These are phyloP conservation scores for Rissa tridactyla DNA, from an alignment of 2,113 vertebrate species.

Conservation along the genomic window DNA sequence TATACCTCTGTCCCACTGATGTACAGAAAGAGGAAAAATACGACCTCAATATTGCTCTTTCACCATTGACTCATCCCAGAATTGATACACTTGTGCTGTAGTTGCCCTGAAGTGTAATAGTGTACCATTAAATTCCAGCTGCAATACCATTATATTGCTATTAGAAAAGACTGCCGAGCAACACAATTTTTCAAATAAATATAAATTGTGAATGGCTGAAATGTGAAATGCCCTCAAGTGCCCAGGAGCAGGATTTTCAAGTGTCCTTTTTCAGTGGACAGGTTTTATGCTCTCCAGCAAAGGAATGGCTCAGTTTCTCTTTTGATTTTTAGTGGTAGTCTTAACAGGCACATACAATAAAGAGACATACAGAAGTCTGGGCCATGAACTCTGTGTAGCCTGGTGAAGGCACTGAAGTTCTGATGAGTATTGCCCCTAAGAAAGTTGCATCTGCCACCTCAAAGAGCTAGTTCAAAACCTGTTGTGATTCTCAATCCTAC, in stretches of 20 bases:
- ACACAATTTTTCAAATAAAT: constrained; percentile 67
- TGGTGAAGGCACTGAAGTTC: constrained; percentile 11
- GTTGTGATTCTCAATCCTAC: background rate
- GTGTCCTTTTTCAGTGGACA: constrained; percentile 21
- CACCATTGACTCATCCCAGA: constrained; percentile 56
- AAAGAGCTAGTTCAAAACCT: background rate
- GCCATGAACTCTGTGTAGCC: background rate
- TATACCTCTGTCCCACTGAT: constrained; percentile 6
- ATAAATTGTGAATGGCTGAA: constrained; percentile 63
- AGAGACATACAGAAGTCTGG: background rate
- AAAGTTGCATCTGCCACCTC: background rate
- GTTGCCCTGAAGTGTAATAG: constrained; percentile 58
- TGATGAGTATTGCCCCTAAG: background rate
- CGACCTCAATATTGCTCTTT: constrained; percentile 65
- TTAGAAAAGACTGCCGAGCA: constrained; percentile 59
- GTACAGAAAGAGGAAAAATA: constrained; percentile 58
- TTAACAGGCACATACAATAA: constrained; percentile 16
- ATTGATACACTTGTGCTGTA: constrained; percentile 59
- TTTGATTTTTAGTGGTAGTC: constrained; percentile 17
- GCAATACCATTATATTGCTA: constrained; percentile 63
- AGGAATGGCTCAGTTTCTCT: constrained; percentile 12
- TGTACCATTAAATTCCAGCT: constrained; percentile 58
- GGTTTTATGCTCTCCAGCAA: background rate
- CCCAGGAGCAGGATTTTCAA: constrained; percentile 40
- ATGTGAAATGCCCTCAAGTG: constrained; percentile 52